phyloP scores from a whole-genome alignment of 2,797 vertebrate species.

The Darevskia nairensis region DNA sequence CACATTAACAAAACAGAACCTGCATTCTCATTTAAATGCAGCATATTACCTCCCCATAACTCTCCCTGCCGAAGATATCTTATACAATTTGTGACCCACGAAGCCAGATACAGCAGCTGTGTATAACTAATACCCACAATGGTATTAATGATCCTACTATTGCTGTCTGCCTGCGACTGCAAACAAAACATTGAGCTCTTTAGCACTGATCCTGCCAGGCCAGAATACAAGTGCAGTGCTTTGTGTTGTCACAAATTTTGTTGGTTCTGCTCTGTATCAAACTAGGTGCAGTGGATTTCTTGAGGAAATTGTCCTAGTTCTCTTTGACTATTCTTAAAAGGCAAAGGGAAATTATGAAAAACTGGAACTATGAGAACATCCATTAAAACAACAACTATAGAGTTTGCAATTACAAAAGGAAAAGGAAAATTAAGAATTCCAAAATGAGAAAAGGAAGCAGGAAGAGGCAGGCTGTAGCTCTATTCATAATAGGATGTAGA shows the following conservation, averaged over 20 bases:
- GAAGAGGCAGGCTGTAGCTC: not conserved
- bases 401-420: not conserved
- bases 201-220: not conserved
- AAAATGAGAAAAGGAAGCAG: not conserved
- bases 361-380: not conserved
- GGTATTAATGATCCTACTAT: not conserved
- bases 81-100: not conserved
- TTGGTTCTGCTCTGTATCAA: not conserved
- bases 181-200: not conserved
- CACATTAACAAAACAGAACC: too few species aligned
- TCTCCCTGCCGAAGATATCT: not conserved
- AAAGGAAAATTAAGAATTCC: not conserved
- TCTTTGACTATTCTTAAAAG: not conserved
- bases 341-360: not conserved
- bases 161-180: not conserved
- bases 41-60: not conserved
- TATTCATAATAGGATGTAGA: conserved; percentile 14
- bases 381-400: not conserved
- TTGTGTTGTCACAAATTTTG: not conserved
- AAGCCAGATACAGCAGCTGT: not conserved
- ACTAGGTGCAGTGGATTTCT: too few species aligned
- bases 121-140: not conserved
- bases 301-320: not conserved
- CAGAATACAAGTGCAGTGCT: not conserved
- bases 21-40: not conserved